Percentiles rank a stretch among this genome's conserved stretches.
These are phyloP conservation scores for Microtus richardsoni DNA, from an alignment of 2,113 vertebrate genomes.

Conservation along the genomic window DNA sequence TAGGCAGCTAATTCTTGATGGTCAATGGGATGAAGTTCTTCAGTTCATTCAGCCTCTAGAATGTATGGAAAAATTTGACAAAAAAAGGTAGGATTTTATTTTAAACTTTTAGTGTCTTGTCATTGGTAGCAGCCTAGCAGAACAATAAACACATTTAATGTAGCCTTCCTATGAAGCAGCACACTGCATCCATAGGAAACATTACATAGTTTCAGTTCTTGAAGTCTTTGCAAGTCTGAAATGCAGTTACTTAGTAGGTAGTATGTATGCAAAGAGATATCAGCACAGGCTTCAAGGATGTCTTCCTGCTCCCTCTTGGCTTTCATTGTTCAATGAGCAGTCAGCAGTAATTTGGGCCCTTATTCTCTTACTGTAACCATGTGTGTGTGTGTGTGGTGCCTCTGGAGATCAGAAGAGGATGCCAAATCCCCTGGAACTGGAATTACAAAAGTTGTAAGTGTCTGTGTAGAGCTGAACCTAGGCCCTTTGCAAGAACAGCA, in stretches of 20 bases:
- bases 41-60: conserved; percentile 99
- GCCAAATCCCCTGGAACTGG: not conserved
- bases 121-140: conserved; percentile 34
- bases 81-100: conserved; percentile 91
- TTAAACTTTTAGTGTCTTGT: conserved; percentile 31
- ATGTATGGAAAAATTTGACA: conserved; percentile 98
- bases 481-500: not conserved
- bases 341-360: not conserved
- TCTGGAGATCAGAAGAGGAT: not conserved
- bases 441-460: not conserved
- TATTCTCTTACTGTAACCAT: not conserved
- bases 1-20: conserved; percentile 97
- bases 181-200: not conserved
- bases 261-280: not conserved
- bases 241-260: not conserved
- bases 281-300: not conserved
- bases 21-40: conserved; percentile 99
- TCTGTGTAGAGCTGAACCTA: not conserved
- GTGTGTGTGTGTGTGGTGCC: not conserved
- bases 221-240: conserved; percentile 14
- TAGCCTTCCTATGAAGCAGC: not conserved
- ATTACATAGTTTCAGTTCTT: not conserved
- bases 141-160: conserved; percentile 30
- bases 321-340: not conserved
- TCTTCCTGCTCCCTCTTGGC: not conserved